Evolutionary conservation across 2,113 vertebrate genomes (phyloP).

Genomic region (Equus przewalskii): DNA sequence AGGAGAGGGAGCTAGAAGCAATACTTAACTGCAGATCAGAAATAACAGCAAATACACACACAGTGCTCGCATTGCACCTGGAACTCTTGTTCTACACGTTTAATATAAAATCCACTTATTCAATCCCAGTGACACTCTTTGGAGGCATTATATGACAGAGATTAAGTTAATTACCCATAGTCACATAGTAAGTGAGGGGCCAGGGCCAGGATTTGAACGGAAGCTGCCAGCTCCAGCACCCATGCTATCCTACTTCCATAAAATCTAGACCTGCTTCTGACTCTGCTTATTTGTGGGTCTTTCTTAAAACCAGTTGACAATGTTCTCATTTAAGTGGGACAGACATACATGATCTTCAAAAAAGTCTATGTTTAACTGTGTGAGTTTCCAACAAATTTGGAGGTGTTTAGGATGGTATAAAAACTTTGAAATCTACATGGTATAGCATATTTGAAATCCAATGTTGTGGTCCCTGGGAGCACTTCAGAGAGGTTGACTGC

Average conservation of each 20-base stretch:
- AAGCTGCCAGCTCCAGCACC: not conserved
- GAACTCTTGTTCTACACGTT: not conserved
- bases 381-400: not conserved
- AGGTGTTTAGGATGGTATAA: not conserved
- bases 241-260: not conserved
- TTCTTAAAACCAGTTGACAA: not conserved
- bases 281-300: not conserved
- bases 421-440: not conserved
- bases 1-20: not conserved
- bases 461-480: not conserved
- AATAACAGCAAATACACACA: not conserved
- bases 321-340: not conserved
- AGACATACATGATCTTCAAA: not conserved
- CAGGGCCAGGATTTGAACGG: not conserved
- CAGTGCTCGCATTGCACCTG: not conserved
- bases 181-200: not conserved
- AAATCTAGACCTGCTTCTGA: not conserved
- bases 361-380: not conserved
- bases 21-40: not conserved
- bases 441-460: not conserved
- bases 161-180: not conserved
- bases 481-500: not conserved
- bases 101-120: not conserved
- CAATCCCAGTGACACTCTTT: not conserved
- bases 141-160: not conserved